Conservation (phyloP, 2,888 invertebrate genomes). For the Celastrina argiolus region DNA sequence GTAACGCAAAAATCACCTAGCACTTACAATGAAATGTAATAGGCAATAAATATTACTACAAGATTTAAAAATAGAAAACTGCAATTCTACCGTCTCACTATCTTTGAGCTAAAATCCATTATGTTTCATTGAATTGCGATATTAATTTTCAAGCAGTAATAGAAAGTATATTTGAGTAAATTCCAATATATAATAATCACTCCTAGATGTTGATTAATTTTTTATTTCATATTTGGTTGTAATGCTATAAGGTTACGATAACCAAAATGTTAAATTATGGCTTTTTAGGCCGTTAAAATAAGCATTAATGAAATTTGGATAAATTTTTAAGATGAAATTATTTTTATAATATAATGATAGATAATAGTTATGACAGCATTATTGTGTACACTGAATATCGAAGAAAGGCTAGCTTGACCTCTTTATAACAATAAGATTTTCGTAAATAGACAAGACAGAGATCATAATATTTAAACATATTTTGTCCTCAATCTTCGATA, state of each 20-base stretch:
- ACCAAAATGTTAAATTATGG: not conserved
- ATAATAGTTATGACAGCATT: not conserved
- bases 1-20: slow-evolving; percentile 41
- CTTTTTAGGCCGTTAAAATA: slow-evolving; percentile 2
- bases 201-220: not conserved
- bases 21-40: slow-evolving; percentile 56
- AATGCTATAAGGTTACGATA: too few relatives aligned
- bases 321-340: not conserved
- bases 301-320: not conserved
- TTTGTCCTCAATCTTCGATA: not conserved
- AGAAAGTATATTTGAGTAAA: not conserved
- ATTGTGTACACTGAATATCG: not conserved
- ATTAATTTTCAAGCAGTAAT: not conserved
- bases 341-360: not conserved
- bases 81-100: slow-evolving; percentile 43
- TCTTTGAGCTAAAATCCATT: slow-evolving; percentile 27
- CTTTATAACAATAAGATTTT: not conserved
- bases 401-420: not conserved
- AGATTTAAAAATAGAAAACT: slow-evolving; percentile 51
- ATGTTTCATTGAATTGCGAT: slow-evolving; percentile 5
- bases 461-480: not conserved
- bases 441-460: not conserved
- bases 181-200: not conserved
- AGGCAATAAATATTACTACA: slow-evolving; percentile 52
- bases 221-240: not conserved